phyloP scores from a whole-genome alignment of 2,113 vertebrate genomes.

The Nicator chloris region DNA sequence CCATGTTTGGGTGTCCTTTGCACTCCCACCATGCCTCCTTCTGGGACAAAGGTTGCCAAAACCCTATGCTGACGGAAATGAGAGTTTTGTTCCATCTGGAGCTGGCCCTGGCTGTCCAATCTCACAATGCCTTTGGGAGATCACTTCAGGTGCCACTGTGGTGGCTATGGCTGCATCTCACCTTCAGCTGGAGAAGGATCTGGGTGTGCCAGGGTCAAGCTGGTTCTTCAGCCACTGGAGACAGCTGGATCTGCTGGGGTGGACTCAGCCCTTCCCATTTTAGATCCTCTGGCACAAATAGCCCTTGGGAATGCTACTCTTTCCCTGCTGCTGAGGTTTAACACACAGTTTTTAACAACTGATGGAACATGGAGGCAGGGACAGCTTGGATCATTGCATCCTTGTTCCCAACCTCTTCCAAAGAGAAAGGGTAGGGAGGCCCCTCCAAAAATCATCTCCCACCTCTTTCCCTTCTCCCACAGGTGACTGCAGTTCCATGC shows the following conservation, averaged over 20 bases:
- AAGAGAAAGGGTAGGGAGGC: fast-evolving
- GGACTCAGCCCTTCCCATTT: background rate
- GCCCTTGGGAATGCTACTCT: background rate
- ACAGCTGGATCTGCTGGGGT: background rate
- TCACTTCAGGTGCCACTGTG: fast-evolving
- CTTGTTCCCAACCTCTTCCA: background rate
- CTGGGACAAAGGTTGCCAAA: background rate
- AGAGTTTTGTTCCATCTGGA: background rate
- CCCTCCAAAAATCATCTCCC: background rate
- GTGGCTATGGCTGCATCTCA: background rate
- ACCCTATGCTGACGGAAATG: background rate
- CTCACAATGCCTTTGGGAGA: background rate
- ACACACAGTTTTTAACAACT: background rate
- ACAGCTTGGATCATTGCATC: fast-evolving
- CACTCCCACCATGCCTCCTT: background rate
- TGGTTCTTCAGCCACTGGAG: background rate
- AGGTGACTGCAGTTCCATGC: background rate
- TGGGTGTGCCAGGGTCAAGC: background rate
- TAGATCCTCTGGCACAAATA: background rate
- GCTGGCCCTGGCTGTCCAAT: background rate
- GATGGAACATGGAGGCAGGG: fast-evolving
- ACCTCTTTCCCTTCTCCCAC: background rate
- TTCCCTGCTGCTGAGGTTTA: background rate
- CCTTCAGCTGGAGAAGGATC: background rate
- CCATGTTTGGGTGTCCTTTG: fast-evolving